These are phyloP conservation scores for Tenebrio molitor DNA, from an alignment of 1,140 invertebrate species.

Conservation along the genomic window DNA sequence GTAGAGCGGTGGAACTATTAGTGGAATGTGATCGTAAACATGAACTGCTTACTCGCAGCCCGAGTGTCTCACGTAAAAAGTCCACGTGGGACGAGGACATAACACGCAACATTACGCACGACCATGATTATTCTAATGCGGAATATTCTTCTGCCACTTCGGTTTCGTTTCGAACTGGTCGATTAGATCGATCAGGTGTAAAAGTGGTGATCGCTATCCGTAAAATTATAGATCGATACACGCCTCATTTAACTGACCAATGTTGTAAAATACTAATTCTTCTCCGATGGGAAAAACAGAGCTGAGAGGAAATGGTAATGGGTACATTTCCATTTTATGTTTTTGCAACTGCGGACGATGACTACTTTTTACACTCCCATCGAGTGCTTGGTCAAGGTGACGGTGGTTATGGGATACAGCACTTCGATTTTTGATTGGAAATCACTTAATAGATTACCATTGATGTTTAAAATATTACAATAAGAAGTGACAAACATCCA, in stretches of 20 bases:
- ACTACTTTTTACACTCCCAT: too few species aligned
- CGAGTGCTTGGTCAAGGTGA: too few species aligned
- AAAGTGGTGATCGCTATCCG: not conserved
- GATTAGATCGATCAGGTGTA: constrained; percentile 24
- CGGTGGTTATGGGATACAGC: too few species aligned
- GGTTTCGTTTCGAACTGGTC: constrained; percentile 21
- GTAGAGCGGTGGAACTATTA: constrained; percentile 42
- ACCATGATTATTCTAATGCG: constrained; percentile 47
- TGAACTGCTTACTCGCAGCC: constrained; percentile 36
- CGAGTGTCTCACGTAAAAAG: constrained; percentile 44
- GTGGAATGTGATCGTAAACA: constrained; percentile 45
- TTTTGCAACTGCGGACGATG: too few species aligned
- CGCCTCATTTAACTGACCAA: constrained; percentile 23
- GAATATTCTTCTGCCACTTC: constrained; percentile 24
- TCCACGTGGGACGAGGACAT: constrained; percentile 41
- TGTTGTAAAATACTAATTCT: constrained; percentile 9
- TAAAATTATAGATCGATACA: constrained; percentile 17
- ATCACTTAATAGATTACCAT: too few species aligned
- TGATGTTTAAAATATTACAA: too few species aligned
- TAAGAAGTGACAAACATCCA: too few species aligned
- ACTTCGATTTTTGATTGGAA: too few species aligned
- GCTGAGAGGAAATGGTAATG: not conserved
- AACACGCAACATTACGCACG: constrained; percentile 53
- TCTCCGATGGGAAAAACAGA: not conserved
- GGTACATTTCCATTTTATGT: not conserved